These are phyloP conservation scores for Lochmaea capreae DNA, from an alignment of 2,888 invertebrate genomes.

Conservation along the genomic window DNA sequence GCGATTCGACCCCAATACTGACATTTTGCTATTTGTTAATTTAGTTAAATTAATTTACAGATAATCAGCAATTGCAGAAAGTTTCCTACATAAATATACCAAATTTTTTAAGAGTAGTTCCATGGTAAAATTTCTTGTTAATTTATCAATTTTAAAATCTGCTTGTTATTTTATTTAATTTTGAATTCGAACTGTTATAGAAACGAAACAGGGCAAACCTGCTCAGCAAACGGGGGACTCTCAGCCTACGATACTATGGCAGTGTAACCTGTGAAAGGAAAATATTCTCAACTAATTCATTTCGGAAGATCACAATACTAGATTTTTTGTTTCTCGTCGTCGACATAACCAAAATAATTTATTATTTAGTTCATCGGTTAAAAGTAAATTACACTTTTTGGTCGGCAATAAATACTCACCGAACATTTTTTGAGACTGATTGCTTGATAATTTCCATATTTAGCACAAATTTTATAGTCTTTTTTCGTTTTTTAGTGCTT, in stretches of 20 bases:
- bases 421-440: slow-evolving; percentile 52
- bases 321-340: slow-evolving; percentile 40
- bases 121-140: neutral
- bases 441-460: slow-evolving; percentile 36
- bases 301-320: slow-evolving; percentile 22
- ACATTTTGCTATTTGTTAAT: neutral
- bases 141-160: slow-evolving; percentile 39
- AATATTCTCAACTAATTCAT: slow-evolving; percentile 21
- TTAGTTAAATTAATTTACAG: neutral
- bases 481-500: slow-evolving; percentile 19
- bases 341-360: slow-evolving; percentile 29
- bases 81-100: neutral
- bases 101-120: neutral
- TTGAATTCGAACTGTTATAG: slow-evolving; percentile 67
- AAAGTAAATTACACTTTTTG: slow-evolving; percentile 13
- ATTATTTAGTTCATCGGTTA: slow-evolving; percentile 23
- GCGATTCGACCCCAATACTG: too few species aligned
- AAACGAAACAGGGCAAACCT: slow-evolving; percentile 92
- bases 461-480: slow-evolving; percentile 43
- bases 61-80: neutral
- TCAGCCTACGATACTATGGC: slow-evolving; percentile 99
- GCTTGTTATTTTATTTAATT: neutral
- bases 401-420: slow-evolving; percentile 56
- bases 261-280: slow-evolving; percentile 89
- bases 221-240: slow-evolving; percentile 87